These are phyloP conservation scores for Thamnophis elegans DNA, from an alignment of 2,797 vertebrate species.

Conservation along the genomic window DNA sequence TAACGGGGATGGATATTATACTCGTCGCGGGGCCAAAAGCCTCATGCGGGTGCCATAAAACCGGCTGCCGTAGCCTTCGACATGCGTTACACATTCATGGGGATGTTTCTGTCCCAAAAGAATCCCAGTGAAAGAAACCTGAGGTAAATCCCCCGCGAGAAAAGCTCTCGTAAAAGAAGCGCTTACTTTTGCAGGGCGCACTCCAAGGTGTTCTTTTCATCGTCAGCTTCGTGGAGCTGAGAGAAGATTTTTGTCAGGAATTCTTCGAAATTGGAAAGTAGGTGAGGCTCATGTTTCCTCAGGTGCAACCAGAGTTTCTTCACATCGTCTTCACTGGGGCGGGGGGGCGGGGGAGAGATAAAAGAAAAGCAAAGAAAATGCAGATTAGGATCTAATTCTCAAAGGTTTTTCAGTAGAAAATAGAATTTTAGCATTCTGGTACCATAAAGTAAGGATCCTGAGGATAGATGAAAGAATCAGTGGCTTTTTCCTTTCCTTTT, in stretches of 20 bases:
- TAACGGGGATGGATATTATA: neutral
- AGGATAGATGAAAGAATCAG: neutral
- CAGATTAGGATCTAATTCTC: neutral
- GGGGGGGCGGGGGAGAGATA: constrained; percentile 33
- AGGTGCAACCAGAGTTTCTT: constrained; percentile 86
- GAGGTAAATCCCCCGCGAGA: neutral
- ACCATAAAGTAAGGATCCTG: neutral
- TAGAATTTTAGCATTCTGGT: neutral
- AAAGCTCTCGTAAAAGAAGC: constrained; percentile 13
- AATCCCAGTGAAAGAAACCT: neutral
- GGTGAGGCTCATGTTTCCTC: constrained; percentile 82
- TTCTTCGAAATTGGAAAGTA: constrained; percentile 89
- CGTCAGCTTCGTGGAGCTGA: constrained; percentile 86
- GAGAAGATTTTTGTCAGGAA: constrained; percentile 84
- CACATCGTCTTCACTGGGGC: constrained; percentile 78
- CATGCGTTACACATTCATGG: neutral
- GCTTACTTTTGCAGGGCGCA: constrained; percentile 81
- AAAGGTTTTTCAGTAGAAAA: neutral
- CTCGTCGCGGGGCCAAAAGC: neutral
- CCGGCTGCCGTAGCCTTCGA: neutral
- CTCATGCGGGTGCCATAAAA: neutral
- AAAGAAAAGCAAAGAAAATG: neutral
- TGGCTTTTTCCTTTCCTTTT: neutral
- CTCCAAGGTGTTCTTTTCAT: constrained; percentile 88
- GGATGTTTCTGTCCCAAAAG: neutral